Evolutionary conservation across 1,140 invertebrate genomes (phyloP), one percentile per base, ranked within the genome.

Genomic region (Branchinecta lindahli): DNA sequence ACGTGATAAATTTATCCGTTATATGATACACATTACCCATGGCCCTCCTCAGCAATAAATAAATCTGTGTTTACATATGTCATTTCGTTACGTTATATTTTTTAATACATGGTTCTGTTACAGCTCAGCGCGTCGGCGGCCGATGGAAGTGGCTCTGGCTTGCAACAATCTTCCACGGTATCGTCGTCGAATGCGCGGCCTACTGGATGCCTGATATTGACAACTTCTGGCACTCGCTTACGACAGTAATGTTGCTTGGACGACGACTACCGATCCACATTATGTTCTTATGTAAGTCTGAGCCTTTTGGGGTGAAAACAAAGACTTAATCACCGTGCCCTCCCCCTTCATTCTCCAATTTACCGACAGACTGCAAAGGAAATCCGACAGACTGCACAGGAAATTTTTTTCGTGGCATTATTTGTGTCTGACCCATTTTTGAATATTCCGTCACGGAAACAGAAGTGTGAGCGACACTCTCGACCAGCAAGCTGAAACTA

Each of bases 161-260:
- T 20, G 84, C 79, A 6, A 84, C 83, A 5, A 76, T 88, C 69
- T 74, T 88, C 7, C 87, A 89, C 76, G 88, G 88, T 9, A 72
- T 86, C 8, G 80, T 83, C 7, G 79, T 86, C 8, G 86, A 88
- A 78, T 77, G 77, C 69, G 74, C 86, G n/a, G 82, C 80, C 69
- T 87, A 86, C 75, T 79, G 81, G 73, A 73, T 84, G 46, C 80
- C 87, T 0, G 85, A 87, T 72, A 76, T 78, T 66, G 87, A 90
- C 75, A 89, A 88, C 77, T 89, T 89, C 76, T 90, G 88, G 88
- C 87, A 89, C 77, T 84, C 86, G 8, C 86, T 88, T 78, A 85
- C 86, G 0, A 85, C 86, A 5, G 77, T 89, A 9, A 85, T 87
- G 72, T 82, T 90, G 21, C 77, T 89, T 8, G 87, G 87, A 20